Evolutionary conservation across 2,113 vertebrate genomes (phyloP).

Genomic region (Xerus inauris): DNA sequence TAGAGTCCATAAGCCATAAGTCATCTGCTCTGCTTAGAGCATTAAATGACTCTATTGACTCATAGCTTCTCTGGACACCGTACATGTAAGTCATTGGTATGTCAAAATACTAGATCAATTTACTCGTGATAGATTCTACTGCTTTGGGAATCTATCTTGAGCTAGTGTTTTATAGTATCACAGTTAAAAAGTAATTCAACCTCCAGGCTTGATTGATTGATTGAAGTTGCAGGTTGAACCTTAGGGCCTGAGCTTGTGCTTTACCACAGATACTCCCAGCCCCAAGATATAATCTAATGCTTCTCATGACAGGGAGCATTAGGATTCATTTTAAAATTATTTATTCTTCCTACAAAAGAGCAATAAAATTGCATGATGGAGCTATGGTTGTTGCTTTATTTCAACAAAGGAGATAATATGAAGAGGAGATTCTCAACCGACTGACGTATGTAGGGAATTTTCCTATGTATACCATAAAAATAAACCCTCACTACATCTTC

Average conservation of each 20-base stretch:
- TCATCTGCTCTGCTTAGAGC: background rate
- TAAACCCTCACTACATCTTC: background rate
- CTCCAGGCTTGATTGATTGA: background rate
- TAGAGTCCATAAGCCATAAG: background rate
- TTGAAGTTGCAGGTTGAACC: background rate
- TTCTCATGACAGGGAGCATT: background rate
- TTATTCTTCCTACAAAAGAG: slow-evolving; percentile 8
- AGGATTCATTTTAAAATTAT: slow-evolving; percentile 2
- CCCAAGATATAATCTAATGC: slow-evolving; percentile 52
- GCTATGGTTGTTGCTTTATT: slow-evolving; percentile 6
- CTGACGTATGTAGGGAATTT: background rate
- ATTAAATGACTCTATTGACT: background rate
- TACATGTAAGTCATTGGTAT: background rate
- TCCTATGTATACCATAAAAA: background rate
- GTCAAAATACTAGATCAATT: background rate
- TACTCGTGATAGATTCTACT: background rate
- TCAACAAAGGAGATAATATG: slow-evolving; percentile 13
- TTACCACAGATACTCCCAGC: no score
- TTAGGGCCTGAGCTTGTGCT: background rate
- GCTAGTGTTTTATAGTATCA: background rate
- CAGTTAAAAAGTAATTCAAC: background rate
- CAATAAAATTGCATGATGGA: background rate
- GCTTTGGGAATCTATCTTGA: background rate
- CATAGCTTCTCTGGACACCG: background rate
- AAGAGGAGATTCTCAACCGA: background rate